Base-by-base conservation (phyloP, 1,140 invertebrate genomes). In the Drosophila aff. region DNA sequence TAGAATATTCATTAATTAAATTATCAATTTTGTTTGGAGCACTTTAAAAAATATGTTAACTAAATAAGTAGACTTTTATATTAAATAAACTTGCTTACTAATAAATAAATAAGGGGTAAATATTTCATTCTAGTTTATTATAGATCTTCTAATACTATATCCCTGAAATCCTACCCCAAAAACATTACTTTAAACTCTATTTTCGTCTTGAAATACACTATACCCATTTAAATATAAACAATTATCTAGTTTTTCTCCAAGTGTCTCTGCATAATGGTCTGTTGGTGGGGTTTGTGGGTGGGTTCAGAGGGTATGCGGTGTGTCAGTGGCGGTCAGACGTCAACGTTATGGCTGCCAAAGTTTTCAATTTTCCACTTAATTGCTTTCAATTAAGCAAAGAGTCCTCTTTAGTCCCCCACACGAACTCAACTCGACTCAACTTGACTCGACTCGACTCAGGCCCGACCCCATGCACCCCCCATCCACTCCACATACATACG, bases 361-460 rank as follows among this genome's bases (percentile, higher is more conserved):
- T 91, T 91, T 91, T 91, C 87, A 91, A 91, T 91, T 91, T 91
- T 91, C 86, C 87, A 91, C 86, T 91, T 91, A 91, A 91, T 91
- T 91, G 86, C 87, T 91, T 91, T 91, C 86, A 91, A 91, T 91
- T 91, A 91, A 91, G 87, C 86, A 91, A 91, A 91, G 87, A 91
- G 87, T 78, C 77, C 86, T 91, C 86, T 91, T 91, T 91, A 91
- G 86, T 77, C 71, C 74, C 59, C 74, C 47, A 53, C 63, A 74
- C 33, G 80, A 72, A 61, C 68, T 36, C 38, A 44, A 49, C 69
- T 73, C 68, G 28, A 68, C 65, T 49, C 41, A 47, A 65, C 61
- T 50, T 26, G 13, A 68, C 64, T 55, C 44, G 65, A 49, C 65
- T 59, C 50, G n/a, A 52, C 53, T 73, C 53, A 72, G 67, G 63